phyloP scores from a whole-genome alignment of 2,113 vertebrate genomes.

The Seriola aureovittata region DNA sequence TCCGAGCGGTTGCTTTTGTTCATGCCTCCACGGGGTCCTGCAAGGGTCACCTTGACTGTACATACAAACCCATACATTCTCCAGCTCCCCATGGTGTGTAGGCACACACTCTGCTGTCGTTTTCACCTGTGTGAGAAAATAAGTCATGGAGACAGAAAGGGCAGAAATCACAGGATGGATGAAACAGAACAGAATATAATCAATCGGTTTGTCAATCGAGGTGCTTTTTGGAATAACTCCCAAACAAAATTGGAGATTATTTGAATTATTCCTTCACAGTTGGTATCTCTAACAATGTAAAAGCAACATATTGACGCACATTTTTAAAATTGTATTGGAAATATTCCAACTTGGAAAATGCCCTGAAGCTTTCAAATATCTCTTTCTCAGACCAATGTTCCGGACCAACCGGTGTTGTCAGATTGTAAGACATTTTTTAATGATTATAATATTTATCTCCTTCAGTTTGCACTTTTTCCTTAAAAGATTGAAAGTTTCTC shows the following conservation, averaged over 20 bases:
- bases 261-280: no score
- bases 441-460: no score
- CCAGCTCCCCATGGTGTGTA: not conserved
- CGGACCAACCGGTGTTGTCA: no score
- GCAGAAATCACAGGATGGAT: not conserved
- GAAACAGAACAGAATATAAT: not conserved
- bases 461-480: not conserved
- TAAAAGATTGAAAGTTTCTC: not conserved
- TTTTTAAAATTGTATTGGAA: no score
- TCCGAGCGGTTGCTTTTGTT: constrained; percentile 38
- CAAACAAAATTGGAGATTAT: not conserved
- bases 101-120: not conserved
- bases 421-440: no score
- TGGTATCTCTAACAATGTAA: no score
- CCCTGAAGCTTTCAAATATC: no score
- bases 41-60: constrained; percentile 18
- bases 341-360: no score
- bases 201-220: no score
- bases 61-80: constrained; percentile 38
- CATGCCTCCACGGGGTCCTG: constrained; percentile 29
- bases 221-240: not conserved
- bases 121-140: not conserved
- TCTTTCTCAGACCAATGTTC: no score
- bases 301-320: no score
- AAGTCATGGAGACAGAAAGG: not conserved